Evolutionary conservation across 2,888 invertebrate species (phyloP).

Genomic region (Drosophila gaucha): DNA sequence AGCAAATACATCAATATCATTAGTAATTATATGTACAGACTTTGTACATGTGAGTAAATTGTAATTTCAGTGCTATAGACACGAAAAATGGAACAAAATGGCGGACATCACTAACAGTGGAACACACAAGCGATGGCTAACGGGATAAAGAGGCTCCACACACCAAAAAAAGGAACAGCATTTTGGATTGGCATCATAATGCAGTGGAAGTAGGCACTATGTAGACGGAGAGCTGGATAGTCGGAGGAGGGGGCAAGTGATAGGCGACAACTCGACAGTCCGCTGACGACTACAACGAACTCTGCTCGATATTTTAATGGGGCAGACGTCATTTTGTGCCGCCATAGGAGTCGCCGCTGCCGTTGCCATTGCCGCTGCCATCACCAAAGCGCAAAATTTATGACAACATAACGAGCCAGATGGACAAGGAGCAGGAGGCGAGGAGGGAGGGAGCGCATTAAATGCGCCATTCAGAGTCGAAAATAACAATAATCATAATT

Average conservation of each 20-base stretch:
- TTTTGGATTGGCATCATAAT: conserved; percentile 68
- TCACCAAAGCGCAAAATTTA: conserved; percentile 75
- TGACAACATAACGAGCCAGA: conserved; percentile 78
- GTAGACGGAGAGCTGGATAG: too few species aligned
- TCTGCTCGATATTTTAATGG: conserved; percentile 75
- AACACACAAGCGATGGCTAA: conserved; percentile 31
- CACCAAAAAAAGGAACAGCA: conserved; percentile 20
- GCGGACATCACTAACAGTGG: conserved; percentile 59
- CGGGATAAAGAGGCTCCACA: conserved; percentile 37
- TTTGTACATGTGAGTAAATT: not conserved
- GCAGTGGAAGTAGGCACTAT: conserved; percentile 38
- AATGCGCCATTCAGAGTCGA: conserved; percentile 81
- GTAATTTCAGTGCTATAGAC: conserved; percentile 7
- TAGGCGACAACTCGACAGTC: conserved; percentile 22
- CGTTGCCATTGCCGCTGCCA: not conserved
- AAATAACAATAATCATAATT: conserved; percentile 84
- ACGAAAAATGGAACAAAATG: conserved; percentile 60
- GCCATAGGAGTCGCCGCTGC: conserved; percentile 53
- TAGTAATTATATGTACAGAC: too few species aligned
- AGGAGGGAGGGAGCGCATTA: conserved; percentile 53
- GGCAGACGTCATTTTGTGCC: conserved; percentile 76
- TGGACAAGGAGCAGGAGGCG: not conserved
- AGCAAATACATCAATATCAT: too few species aligned
- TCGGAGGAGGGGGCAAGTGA: conserved; percentile 1
- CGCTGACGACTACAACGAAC: conserved; percentile 49